phyloP scores from a whole-genome alignment of 92 coral and sea anemone species.

The Phenganax stokvisi region DNA sequence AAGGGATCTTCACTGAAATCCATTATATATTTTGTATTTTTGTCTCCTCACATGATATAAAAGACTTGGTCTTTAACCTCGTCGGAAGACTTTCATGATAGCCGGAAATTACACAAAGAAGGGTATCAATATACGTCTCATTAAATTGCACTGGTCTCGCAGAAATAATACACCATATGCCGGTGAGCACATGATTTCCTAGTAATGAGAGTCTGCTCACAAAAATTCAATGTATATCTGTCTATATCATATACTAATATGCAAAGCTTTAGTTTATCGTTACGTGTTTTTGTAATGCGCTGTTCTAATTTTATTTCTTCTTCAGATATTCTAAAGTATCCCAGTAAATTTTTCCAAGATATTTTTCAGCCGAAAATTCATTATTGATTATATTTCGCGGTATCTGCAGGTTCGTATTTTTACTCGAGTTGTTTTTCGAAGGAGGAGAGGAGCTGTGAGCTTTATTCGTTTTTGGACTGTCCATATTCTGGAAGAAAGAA shows the following conservation, averaged over 20 bases:
- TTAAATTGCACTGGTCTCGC: neutral
- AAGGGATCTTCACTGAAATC: conserved; percentile 22
- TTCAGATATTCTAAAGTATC: conserved; percentile 77
- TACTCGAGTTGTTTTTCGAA: conserved; percentile 12
- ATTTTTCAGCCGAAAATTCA: conserved; percentile 68
- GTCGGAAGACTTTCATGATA: neutral
- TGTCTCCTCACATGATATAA: neutral
- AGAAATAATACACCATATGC: neutral
- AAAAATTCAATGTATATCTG: no score
- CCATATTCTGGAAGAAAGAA: neutral
- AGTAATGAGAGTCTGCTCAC: no score
- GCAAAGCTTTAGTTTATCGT: no score
- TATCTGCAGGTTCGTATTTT: conserved; percentile 25
- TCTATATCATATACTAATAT: no score
- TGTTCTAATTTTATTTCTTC: conserved; percentile 32
- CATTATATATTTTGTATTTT: neutral
- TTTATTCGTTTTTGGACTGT: neutral
- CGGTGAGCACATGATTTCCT: no score
- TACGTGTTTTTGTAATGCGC: no score
- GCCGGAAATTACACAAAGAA: neutral
- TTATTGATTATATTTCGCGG: conserved; percentile 54
- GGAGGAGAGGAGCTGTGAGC: neutral
- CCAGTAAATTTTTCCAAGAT: conserved; percentile 94
- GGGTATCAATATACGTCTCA: neutral
- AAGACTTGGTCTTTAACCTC: neutral